phyloP scores from a whole-genome alignment of 2,888 invertebrate genomes.

The Gryllus longicercus region DNA sequence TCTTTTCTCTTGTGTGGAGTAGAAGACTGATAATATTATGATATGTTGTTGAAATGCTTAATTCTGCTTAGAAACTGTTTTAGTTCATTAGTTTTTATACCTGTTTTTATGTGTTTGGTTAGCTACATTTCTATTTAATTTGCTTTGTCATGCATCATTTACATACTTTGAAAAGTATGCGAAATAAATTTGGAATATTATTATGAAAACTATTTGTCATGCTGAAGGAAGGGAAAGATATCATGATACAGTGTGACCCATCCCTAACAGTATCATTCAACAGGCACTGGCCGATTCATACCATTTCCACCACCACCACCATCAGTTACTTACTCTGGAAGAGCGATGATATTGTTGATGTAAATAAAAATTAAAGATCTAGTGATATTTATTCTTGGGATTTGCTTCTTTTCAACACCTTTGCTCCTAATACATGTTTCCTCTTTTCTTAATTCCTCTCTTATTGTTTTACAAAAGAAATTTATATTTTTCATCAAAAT shows the following conservation, averaged over 20 bases:
- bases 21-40: conserved; percentile 17
- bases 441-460: not conserved
- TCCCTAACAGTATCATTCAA: conserved; percentile 17
- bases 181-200: not conserved
- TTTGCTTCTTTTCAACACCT: not conserved
- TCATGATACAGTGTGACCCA: conserved; percentile 17
- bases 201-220: not conserved
- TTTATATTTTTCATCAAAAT: no score
- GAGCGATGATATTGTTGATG: conserved; percentile 24
- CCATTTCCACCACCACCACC: conserved; percentile 17
- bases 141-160: not conserved
- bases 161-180: not conserved
- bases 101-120: not conserved
- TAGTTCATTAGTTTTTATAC: not conserved
- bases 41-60: not conserved
- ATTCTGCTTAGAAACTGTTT: conserved; percentile 1
- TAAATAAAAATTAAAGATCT: conserved; percentile 25
- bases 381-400: conserved; percentile 22
- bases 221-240: conserved; percentile 5
- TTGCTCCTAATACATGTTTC: not conserved
- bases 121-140: not conserved
- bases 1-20: conserved; percentile 4
- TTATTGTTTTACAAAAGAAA: no score
- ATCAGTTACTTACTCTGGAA: conserved; percentile 22
- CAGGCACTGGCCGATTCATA: conserved; percentile 7